Conservation (phyloP, 23 tunicate species). For the Pegea sp. region DNA sequence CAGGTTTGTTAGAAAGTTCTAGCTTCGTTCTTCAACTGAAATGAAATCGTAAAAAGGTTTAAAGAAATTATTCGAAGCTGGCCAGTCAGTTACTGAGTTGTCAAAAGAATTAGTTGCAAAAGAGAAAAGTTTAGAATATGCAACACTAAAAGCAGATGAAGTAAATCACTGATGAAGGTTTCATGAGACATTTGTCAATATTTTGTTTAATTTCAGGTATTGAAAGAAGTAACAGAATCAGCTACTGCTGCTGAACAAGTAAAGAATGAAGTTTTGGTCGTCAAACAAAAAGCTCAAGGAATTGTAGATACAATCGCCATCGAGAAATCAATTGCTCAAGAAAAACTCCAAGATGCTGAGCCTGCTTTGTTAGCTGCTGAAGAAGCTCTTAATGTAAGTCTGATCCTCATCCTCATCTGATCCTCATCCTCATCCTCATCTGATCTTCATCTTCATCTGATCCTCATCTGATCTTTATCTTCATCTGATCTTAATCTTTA, state of each 20-base stretch:
- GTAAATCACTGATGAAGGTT: conserved; percentile 9
- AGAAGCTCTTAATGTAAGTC: conserved; percentile 87
- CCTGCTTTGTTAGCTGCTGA: conserved; percentile 96
- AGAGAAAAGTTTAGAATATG: conserved; percentile 80
- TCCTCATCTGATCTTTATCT: no score
- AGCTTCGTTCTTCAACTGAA: neutral
- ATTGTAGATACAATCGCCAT: conserved; percentile 81
- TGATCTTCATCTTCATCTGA: no score
- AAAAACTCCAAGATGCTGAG: conserved; percentile 82
- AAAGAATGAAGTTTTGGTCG: conserved; percentile 72
- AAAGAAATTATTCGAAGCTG: conserved; percentile 93
- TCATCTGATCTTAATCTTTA: no score
- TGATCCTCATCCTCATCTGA: no score
- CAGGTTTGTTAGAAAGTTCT: conserved; percentile 17
- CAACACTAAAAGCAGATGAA: conserved; percentile 85
- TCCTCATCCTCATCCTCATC: no score
- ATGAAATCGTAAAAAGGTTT: conserved; percentile 20
- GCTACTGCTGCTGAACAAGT: conserved; percentile 94
- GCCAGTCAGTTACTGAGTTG: conserved; percentile 59
- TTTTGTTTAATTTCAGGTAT: conserved; percentile 17
- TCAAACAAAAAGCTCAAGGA: conserved; percentile 91
- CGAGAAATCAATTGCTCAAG: conserved; percentile 66
- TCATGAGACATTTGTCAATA: neutral
- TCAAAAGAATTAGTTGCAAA: conserved; percentile 92
- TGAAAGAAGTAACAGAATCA: conserved; percentile 90